Conservation (phyloP, 2,113 vertebrate species). For the Lasiurus cinereus region DNA sequence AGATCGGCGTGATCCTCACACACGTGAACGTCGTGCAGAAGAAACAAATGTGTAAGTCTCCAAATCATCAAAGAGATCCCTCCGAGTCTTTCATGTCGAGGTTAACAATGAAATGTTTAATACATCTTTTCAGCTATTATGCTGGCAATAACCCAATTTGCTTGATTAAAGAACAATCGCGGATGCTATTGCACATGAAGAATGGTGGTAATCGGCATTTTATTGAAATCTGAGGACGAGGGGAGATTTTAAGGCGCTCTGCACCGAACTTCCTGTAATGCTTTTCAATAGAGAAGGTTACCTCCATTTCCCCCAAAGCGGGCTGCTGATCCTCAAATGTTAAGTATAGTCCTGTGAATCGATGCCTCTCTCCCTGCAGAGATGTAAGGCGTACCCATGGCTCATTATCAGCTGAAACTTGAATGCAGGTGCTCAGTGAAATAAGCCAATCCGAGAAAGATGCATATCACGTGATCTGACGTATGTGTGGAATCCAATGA, state of each 20-base stretch:
- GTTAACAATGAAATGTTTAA: conserved; percentile 80
- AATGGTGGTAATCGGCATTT: not conserved
- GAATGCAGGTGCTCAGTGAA: not conserved
- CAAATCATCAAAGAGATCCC: conserved; percentile 68
- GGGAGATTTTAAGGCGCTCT: conserved; percentile 26
- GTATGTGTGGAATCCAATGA: no score
- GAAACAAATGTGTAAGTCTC: conserved; percentile 70
- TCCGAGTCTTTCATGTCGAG: conserved; percentile 67
- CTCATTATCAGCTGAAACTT: not conserved
- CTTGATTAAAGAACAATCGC: conserved; percentile 64
- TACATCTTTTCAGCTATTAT: conserved; percentile 72
- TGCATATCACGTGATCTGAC: no score
- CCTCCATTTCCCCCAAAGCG: conserved; percentile 32
- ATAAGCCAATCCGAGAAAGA: no score
- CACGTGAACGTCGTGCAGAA: conserved; percentile 50
- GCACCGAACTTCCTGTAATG: not conserved
- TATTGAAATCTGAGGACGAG: conserved; percentile 61
- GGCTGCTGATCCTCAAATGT: not conserved
- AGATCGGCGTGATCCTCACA: not conserved
- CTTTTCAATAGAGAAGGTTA: not conserved
- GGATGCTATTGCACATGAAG: conserved; percentile 45
- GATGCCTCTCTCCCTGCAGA: not conserved
- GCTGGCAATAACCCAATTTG: conserved; percentile 72
- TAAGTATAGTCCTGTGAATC: fast-evolving
- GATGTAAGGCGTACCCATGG: not conserved